Base-by-base conservation (phyloP, 2,888 invertebrate genomes). In the Cactoblastis cactorum region DNA sequence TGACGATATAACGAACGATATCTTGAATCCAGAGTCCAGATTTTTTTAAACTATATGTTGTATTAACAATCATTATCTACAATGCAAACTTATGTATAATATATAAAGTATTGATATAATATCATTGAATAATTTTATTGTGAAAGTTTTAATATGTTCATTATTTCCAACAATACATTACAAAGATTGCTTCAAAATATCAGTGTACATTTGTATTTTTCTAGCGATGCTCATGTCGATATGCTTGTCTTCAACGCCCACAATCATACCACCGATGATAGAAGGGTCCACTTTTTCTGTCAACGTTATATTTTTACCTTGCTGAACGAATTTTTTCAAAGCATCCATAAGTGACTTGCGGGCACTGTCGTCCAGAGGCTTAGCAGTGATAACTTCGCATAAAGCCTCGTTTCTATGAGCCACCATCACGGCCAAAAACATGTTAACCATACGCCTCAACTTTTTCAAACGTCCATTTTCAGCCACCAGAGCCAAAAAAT, bases 351-450 rank as follows among this genome's bases (percentile, higher is more conserved):
- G 69, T 11, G 72, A 53, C 2, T 56, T 56, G 0, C 77, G 66
- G 0, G 68, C 62, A 3, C 47, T 45, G 0, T 69, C 66, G 5
- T 82, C 80, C 0, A 86, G 71, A 3, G 81, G 79, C 19, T 74
- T 73, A 1, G 85, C 83, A 1, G 86, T 86, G 45, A 85, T 84
- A 0, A 86, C 83, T 56, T 86, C 85, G 52, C 86, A 86, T 0
- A 80, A 57, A 1, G 81, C 80, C 45, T 84, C 79, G 14, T 85
- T 83, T 33, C 82, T 74, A 51, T 87, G 83, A 0, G 85, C 85
- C 3, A 80, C 76, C 87, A 87, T 86, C 1, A 86, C 74, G 0
- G 62, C 51, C 0, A 73, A 61, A 54, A 79, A 86, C 69, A 78
- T 67, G 8, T 38, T 74, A 22, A 86, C 75, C 70, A 87, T 85